Evolutionary conservation across 1,140 invertebrate species (phyloP).

Genomic region (Octopus sinensis): DNA sequence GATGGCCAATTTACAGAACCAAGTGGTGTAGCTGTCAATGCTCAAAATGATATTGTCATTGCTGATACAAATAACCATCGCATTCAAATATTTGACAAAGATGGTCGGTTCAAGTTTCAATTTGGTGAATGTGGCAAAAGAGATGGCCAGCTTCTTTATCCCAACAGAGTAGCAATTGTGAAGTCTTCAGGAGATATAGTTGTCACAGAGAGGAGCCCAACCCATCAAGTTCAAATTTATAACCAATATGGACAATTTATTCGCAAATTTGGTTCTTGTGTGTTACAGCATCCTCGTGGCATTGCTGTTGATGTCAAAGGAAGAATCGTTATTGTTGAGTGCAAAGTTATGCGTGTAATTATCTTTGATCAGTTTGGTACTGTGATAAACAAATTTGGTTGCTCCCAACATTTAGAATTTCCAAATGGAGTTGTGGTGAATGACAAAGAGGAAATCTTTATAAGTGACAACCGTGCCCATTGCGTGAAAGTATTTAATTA

Average conservation of each 20-base stretch:
- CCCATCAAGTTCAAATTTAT: slow-evolving; percentile 96
- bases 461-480: slow-evolving; percentile 98
- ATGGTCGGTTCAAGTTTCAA: slow-evolving; percentile 98
- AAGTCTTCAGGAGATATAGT: slow-evolving; percentile 95
- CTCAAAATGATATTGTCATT: slow-evolving; percentile 98
- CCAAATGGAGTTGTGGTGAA: slow-evolving; percentile 96
- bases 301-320: slow-evolving; percentile 93
- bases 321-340: slow-evolving; percentile 98
- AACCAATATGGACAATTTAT: slow-evolving; percentile 99
- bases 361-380: slow-evolving; percentile 97
- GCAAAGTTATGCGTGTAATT: slow-evolving; percentile 98
- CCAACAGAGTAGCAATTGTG: slow-evolving; percentile 96
- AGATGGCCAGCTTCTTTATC: slow-evolving; percentile 95
- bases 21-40: slow-evolving; percentile 96
- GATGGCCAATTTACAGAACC: slow-evolving; percentile 95
- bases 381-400: slow-evolving; percentile 95
- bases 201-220: slow-evolving; percentile 95
- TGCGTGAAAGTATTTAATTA: slow-evolving; percentile 99
- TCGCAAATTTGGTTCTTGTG: slow-evolving; percentile 98
- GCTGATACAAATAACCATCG: slow-evolving; percentile 99
- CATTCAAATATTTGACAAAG: slow-evolving; percentile 96
- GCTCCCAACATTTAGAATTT: slow-evolving; percentile 97
- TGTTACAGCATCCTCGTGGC: slow-evolving; percentile 95
- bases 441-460: slow-evolving; percentile 99
- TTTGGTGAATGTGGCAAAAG: slow-evolving; percentile 93